phyloP scores from a whole-genome alignment of 2,888 invertebrate genomes.

The Stramonita haemastoma region DNA sequence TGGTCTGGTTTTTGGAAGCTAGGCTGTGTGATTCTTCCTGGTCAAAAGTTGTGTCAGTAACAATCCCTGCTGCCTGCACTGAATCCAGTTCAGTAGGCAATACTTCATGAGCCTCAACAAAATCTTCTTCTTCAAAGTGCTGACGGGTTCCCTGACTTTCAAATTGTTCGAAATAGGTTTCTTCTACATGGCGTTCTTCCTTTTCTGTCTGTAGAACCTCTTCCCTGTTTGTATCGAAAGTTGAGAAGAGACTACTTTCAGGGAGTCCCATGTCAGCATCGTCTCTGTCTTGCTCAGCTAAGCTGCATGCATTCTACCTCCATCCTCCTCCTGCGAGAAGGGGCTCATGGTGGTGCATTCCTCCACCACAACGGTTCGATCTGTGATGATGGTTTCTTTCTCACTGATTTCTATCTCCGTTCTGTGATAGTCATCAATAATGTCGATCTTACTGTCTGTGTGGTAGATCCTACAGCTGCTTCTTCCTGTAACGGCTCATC shows the following conservation, averaged over 20 bases:
- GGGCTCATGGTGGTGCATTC: neutral
- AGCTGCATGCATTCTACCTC: neutral
- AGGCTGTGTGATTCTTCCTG: neutral
- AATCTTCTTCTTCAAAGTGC: constrained; percentile 7
- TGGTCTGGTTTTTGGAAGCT: neutral
- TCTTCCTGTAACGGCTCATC: neutral
- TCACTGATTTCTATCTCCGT: constrained; percentile 34
- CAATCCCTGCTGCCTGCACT: neutral
- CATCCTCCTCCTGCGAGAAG: neutral
- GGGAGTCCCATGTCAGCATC: neutral
- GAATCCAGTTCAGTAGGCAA: neutral
- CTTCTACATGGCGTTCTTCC: neutral
- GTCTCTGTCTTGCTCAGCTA: neutral
- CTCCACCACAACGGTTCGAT: constrained; percentile 3
- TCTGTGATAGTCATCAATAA: constrained; percentile 27
- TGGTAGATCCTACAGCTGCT: neutral
- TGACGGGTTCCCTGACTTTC: neutral
- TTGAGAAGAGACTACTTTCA: neutral
- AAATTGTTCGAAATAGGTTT: neutral
- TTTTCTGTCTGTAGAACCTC: neutral
- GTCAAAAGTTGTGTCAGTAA: neutral
- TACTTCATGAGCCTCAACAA: constrained; percentile 22
- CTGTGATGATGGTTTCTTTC: constrained; percentile 34
- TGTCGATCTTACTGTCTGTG: neutral
- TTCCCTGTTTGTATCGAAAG: neutral